Percentiles rank a stretch among this genome's conserved stretches.
Conservation (phyloP, 2,113 vertebrate species). For the Sinocyclocheilus anophthalmus region DNA sequence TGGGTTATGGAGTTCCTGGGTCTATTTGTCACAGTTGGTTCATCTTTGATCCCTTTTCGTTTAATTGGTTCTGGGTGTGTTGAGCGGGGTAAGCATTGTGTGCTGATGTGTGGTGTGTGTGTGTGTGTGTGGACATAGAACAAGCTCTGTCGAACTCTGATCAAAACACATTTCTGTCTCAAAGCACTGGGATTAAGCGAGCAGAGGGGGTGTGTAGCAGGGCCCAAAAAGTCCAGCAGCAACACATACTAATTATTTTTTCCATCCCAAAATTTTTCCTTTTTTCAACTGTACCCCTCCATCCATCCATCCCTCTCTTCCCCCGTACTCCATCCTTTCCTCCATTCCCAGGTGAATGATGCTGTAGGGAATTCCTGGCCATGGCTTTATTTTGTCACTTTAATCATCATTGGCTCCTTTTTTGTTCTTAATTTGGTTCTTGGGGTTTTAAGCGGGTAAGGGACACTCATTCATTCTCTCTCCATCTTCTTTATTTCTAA, state of each 20-base stretch:
- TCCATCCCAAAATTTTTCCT: too few relatives aligned
- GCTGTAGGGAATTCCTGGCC: slow-evolving; percentile 86
- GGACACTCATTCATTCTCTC: slow-evolving; percentile 61
- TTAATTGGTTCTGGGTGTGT: slow-evolving; percentile 99
- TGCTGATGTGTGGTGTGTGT: slow-evolving; percentile 89
- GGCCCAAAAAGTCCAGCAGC: not conserved
- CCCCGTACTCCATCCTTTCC: slow-evolving; percentile 27
- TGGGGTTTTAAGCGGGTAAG: slow-evolving; percentile 89
- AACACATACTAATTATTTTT: slow-evolving; percentile 51
- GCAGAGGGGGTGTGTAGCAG: slow-evolving; percentile 12
- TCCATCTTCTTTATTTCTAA: not conserved
- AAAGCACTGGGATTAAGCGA: slow-evolving; percentile 24
- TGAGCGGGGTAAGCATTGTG: slow-evolving; percentile 98
- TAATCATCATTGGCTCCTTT: slow-evolving; percentile 92
- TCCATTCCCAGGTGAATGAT: slow-evolving; percentile 86
- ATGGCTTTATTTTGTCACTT: slow-evolving; percentile 90
- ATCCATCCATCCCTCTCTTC: slow-evolving; percentile 29
- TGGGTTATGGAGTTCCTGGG: slow-evolving; percentile 99
- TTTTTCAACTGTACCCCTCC: slow-evolving; percentile 38
- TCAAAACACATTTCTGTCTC: slow-evolving; percentile 4
- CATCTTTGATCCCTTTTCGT: slow-evolving; percentile 80
- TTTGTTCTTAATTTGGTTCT: slow-evolving; percentile 92
- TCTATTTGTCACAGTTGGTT: slow-evolving; percentile 99
- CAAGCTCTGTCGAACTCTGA: not conserved
- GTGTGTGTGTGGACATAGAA: not conserved